Evolutionary conservation across 1,140 invertebrate genomes (phyloP), one percentile per base, ranked within the genome.

Genomic region (Eciton burchellii): DNA sequence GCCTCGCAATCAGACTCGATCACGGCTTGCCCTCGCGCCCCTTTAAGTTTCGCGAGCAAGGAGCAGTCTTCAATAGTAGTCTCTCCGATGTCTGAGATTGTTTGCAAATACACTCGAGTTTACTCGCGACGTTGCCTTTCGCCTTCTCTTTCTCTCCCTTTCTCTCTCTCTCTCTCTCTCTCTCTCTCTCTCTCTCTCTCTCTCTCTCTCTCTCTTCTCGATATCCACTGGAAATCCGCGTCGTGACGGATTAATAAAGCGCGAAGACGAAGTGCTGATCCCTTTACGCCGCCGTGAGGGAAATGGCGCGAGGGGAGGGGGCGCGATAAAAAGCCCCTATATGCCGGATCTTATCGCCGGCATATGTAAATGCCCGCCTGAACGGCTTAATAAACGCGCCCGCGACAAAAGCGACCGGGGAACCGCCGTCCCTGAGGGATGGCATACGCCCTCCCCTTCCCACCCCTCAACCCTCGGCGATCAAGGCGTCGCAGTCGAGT

Each of bases 171-270:
- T 26, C 6, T 8, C 11, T 5, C n/a, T 56, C 6, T 21, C 12
- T 16, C 3, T 63, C 9, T 5, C 49, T 26, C 6, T 8, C 11
- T 5, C 6, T 21, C 12, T 16, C 3, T 63, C 9, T 5, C 49
- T 56, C 6, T 21, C 12, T 16, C 3, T 63, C 9, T 5, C 49
- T 26, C 6, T 8, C 11, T 5, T 12, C 1, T 35, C 35, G 35
- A 12, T 56, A 47, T 41, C 12, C 72, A 26, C 21, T 45, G 6
- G n/a, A 49, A 9, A 66, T 14, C 54, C 29, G 52, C 21, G 29
- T 66, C 16, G 21, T 54, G 26, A 59, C 41, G 63, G 72, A 76
- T 85, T 83, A 83, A 83, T 77, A 83, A 72, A 82, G 65, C 29
- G 14, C 0, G 49, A 11, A 5, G 41, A 11, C 16, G 52, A 45